Conservation (phyloP, 2,113 vertebrate genomes). For the Apus apus region DNA sequence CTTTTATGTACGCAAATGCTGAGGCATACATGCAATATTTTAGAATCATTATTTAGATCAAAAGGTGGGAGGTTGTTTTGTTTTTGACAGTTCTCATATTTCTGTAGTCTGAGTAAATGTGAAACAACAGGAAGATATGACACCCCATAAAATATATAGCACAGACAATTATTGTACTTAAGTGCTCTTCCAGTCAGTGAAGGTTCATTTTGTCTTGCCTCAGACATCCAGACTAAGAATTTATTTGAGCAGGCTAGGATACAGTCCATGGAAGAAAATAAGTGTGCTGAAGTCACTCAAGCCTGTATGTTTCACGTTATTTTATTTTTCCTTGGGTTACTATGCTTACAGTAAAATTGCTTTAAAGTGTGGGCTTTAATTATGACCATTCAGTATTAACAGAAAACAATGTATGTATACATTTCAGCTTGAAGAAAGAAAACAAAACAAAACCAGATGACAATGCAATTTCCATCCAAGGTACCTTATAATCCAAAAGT, state of each 20-base stretch:
- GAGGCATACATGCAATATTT: background rate
- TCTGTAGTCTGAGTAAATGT: background rate
- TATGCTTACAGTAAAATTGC: background rate
- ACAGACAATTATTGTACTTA: background rate
- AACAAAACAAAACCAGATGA: background rate
- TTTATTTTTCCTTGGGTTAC: background rate
- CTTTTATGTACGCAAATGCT: background rate
- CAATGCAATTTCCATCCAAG: background rate
- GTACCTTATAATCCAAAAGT: background rate
- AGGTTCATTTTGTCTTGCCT: background rate
- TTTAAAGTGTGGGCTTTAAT: background rate
- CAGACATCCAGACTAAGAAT: background rate
- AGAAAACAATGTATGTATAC: background rate
- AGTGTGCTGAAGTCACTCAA: background rate
- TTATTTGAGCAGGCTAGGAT: background rate
- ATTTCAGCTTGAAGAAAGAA: background rate
- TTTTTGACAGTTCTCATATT: background rate
- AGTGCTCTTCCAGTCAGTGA: background rate
- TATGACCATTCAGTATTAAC: background rate
- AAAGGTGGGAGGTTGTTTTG: background rate
- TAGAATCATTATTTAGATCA: background rate
- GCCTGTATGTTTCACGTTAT: background rate
- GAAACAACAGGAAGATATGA: background rate
- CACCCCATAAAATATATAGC: background rate
- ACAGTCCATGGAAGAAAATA: background rate